Base-by-base conservation (phyloP, 2,113 vertebrate genomes). In the Xiphias gladius region DNA sequence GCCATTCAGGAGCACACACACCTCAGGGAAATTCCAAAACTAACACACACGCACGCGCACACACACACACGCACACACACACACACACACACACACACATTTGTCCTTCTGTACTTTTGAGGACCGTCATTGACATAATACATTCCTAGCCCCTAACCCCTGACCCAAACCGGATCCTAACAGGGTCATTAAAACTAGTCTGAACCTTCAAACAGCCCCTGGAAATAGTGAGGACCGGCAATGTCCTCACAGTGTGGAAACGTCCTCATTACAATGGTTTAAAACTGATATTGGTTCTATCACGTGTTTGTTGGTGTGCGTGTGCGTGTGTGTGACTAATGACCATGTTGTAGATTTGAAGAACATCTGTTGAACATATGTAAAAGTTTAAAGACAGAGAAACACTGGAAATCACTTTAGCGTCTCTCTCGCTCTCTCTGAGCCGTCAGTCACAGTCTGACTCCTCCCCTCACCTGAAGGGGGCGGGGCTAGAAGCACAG, bases 281-380 rank as follows among this genome's bases (percentile, higher is more conserved):
- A 39, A 39, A 7, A 35, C 37, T 39, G 37, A 39, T 10, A 39
- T 7, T 59, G 54, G 32, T 6, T 6, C 32, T 35, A 35, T 35
- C 32, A 35, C 32, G 32, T 35, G 3, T 35, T 35, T 35, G 32
- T 35, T 35, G 32, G 32, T 35, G 32, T 35, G 3, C 6, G 32
- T 35, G 32, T 39, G 37, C 7, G 37, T 39, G 37, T 39, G 37
- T 73, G 54, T 73, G 55, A 20, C 6, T 62, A 22, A 39, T 39
- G 7, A 39, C 37, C 24, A 17, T 74, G 58, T 68, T 8, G 19
- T n/a, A 52, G 28, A 69, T 54, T 13, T 22, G 41, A 61, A 46
- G 71, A 73, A 46, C 55, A 73, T 73, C 70, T 73, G 57, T 61
- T 58, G 55, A 73, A 73, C 71, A 73, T 4, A 20, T 59, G 39